A percentile compares a stretch with the other conserved stretches of the same genome.
Conservation (phyloP, 2,888 invertebrate genomes). For the Heliconius erato region DNA sequence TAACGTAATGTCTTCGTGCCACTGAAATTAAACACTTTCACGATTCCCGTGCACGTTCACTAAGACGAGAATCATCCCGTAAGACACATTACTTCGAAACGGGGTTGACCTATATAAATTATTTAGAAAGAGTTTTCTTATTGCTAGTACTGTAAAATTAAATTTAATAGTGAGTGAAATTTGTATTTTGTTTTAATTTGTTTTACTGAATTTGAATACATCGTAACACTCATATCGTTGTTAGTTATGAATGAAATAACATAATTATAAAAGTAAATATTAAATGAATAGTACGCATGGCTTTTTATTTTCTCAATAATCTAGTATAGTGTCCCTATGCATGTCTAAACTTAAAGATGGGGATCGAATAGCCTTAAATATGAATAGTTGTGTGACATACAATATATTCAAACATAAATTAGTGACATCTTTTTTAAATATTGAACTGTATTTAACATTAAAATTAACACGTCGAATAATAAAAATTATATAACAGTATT, state of each 20-base stretch:
- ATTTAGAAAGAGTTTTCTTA: slow-evolving; percentile 81
- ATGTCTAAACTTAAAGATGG: slow-evolving; percentile 7
- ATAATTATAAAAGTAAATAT: slow-evolving; percentile 86
- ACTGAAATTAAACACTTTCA: slow-evolving; percentile 83
- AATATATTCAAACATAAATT: background rate
- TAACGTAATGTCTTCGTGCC: slow-evolving; percentile 79
- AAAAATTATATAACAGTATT: background rate
- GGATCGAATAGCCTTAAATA: background rate
- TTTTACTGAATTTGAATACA: slow-evolving; percentile 85
- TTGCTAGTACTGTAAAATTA: slow-evolving; percentile 84
- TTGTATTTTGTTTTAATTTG: slow-evolving; percentile 85
- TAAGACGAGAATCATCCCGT: slow-evolving; percentile 76
- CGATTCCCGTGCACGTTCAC: slow-evolving; percentile 82
- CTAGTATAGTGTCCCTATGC: slow-evolving; percentile 28
- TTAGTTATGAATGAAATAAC: slow-evolving; percentile 86
- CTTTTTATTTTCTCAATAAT: slow-evolving; percentile 73
- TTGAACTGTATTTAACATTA: background rate
- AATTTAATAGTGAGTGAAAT: slow-evolving; percentile 86
- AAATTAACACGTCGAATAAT: slow-evolving; percentile 9
- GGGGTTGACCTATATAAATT: slow-evolving; percentile 84
- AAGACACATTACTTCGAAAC: slow-evolving; percentile 77
- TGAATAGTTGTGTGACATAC: background rate
- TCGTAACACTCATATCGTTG: slow-evolving; percentile 86
- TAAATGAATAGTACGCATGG: slow-evolving; percentile 84
- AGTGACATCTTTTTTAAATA: slow-evolving; percentile 1